Conservation (phyloP, 2,113 vertebrate genomes). For the Muntiacus muntjak region DNA sequence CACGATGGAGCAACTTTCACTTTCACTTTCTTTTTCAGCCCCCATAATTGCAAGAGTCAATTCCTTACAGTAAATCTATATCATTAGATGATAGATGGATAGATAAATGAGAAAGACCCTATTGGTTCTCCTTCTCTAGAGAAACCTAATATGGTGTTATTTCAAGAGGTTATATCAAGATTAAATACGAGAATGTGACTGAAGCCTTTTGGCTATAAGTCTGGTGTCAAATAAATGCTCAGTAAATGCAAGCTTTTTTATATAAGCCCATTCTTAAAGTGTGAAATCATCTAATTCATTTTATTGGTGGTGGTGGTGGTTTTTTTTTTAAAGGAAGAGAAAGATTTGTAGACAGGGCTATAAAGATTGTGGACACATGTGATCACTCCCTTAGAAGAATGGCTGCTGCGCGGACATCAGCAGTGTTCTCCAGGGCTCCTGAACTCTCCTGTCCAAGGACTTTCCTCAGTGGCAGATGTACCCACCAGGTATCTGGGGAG, state of each 20-base stretch:
- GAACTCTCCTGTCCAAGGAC: background rate
- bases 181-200: background rate
- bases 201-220: background rate
- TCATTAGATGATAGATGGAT: background rate
- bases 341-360: slow-evolving; percentile 42
- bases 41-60: background rate
- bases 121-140: background rate
- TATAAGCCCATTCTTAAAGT: background rate
- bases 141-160: background rate
- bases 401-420: slow-evolving; percentile 30
- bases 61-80: background rate
- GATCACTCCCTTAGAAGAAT: background rate
- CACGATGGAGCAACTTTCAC: background rate
- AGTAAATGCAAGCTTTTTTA: background rate
- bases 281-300: slow-evolving; percentile 5
- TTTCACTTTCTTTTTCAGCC: background rate
- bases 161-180: background rate
- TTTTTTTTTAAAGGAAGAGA: slow-evolving; percentile 45
- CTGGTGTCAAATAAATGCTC: background rate
- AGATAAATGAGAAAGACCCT: background rate
- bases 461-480: background rate
- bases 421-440: background rate
- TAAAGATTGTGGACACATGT: slow-evolving; percentile 62
- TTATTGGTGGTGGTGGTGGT: background rate
- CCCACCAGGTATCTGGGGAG: background rate